Evolutionary conservation across 2,888 invertebrate species (phyloP), one percentile per base, ranked within the genome.

Genomic region (Cerastis rubricosa): DNA sequence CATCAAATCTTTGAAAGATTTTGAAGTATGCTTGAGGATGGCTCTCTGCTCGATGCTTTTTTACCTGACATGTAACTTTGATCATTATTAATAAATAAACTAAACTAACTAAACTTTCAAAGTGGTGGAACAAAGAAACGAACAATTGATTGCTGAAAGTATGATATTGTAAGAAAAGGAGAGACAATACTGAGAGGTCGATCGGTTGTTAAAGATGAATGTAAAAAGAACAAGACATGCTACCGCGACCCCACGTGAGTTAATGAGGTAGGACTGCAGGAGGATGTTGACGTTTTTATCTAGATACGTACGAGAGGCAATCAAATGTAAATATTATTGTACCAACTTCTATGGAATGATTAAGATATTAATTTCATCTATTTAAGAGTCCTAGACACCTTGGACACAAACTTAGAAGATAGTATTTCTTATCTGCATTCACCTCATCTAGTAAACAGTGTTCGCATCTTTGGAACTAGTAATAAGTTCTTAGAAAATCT

Each of bases 401-500:
- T 75, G 14, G 29, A 68, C 25, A 76, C 40, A 40, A 63, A 40
- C 45, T 40, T 51, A n/a, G 25, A 49, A 35, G 22, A 22, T n/a
- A 29, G 9, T n/a, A 29, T 43, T 40, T 8, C 63, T 51, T 49
- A 59, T 65, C 64, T 45, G 14, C n/a, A 40, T 70, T 51, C 54
- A 70, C 43, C 35, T 61, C 22, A 54, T 61, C 29, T 43, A 66
- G 47, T 43, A 40, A 66, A 57, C 57, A 47, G 17, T 59, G 29
- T 47, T 66, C 49, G 49, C 14, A 77, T 78, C 57, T 64, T 49
- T 35, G 29, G 43, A 12, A 45, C 45, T 25, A 22, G 22, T 63
- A 70, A 70, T 70, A 12, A 74, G 11, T 81, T 85, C 81, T 51
- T 29, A 63, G 66, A 74, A 81, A 51, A 47, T 66, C 47, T 78